phyloP scores from a whole-genome alignment of 2,113 vertebrate genomes.

The Diadophis punctatus region DNA sequence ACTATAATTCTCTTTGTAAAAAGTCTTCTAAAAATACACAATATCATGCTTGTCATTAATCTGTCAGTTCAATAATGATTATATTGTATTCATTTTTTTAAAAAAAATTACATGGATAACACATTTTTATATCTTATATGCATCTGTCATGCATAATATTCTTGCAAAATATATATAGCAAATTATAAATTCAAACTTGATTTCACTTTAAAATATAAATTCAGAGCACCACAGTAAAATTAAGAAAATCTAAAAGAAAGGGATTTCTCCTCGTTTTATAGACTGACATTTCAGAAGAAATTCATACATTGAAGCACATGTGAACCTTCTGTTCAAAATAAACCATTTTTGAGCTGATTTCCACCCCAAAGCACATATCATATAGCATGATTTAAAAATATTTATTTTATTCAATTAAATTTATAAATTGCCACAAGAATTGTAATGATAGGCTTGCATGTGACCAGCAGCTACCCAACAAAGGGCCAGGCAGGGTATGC shows the following conservation, averaged over 20 bases:
- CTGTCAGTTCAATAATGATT: background rate
- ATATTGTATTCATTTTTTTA: background rate
- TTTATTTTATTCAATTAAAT: background rate
- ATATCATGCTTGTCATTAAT: conserved; percentile 24
- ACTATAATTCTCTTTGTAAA: conserved; percentile 54
- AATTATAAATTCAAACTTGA: background rate
- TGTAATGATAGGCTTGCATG: background rate
- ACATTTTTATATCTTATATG: background rate
- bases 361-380: background rate
- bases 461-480: background rate
- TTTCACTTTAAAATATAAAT: background rate
- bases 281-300: background rate
- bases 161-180: background rate
- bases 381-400: background rate
- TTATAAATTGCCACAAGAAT: background rate
- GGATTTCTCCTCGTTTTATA: background rate
- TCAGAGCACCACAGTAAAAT: background rate
- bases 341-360: background rate
- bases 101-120: background rate
- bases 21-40: conserved; percentile 59
- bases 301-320: background rate
- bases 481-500: background rate
- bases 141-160: background rate
- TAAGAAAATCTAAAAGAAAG: background rate
- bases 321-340: background rate